Evolutionary conservation across 2,888 invertebrate genomes (phyloP).

Genomic region (Torymus aiolomorphi): DNA sequence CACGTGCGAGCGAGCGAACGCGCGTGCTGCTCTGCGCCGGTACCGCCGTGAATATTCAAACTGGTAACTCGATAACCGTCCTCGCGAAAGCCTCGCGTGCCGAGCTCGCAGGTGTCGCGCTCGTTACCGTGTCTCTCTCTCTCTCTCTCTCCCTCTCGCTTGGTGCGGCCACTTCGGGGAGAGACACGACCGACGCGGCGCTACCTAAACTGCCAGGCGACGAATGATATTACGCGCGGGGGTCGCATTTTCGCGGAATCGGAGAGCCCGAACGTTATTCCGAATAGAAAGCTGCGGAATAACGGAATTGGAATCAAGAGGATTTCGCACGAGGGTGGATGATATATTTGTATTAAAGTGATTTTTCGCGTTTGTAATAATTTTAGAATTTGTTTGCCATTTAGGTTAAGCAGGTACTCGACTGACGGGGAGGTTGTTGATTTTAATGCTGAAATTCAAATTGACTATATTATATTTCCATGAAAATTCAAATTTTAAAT

Average conservation of each 20-base stretch:
- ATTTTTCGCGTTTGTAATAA: too few relatives aligned
- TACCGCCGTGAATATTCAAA: conserved; percentile 61
- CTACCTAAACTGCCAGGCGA: neutral
- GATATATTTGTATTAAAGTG: too few relatives aligned
- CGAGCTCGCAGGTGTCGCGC: conserved; percentile 45
- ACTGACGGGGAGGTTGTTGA: too few relatives aligned
- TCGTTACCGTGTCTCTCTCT: conserved; percentile 27
- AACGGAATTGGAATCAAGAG: too few relatives aligned
- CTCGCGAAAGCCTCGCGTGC: neutral
- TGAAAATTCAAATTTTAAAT: too few relatives aligned
- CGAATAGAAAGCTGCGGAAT: neutral
- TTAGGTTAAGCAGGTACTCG: too few relatives aligned
- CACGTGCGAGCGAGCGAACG: too few relatives aligned
- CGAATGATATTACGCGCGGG: conserved; percentile 37
- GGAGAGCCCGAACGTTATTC: conserved; percentile 1
- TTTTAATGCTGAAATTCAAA: too few relatives aligned
- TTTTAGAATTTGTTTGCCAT: too few relatives aligned
- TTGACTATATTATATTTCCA: too few relatives aligned
- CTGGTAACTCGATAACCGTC: conserved; percentile 59
- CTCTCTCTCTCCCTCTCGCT: too few relatives aligned
- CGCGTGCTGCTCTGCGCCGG: neutral
- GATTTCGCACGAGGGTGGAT: too few relatives aligned
- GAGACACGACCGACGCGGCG: neutral
- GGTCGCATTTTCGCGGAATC: neutral
- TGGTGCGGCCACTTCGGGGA: neutral